Evolutionary conservation across 2,888 invertebrate genomes (phyloP), one percentile per base, ranked within the genome.

Genomic region (Hololepta plana): DNA sequence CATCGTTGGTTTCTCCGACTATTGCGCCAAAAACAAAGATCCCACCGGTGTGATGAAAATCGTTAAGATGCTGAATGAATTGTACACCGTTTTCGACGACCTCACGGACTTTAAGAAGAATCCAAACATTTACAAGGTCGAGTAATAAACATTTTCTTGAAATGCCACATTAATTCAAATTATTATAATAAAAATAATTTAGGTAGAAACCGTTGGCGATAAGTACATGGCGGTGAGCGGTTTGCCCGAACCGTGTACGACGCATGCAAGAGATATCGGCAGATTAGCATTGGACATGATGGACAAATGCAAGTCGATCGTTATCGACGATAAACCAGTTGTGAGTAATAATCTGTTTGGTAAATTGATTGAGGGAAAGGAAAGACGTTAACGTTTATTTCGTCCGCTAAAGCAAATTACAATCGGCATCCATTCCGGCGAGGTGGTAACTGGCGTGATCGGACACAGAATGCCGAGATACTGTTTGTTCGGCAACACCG

Each of bases 211-310:
- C 7, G 88, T 93, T 12, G 93, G 93, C 32, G 93, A 93, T 55
- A 93, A 93, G 53, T 95, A 95, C 52, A 95, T 93, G 93, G 90
- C 91, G 1, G 93, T 91, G 1, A 87, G 90, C 40, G 93, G 93
- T 23, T 60, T 93, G 27, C 93, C 93, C 0, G 90, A 91, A 47
- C 79, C 77, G 5, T 90, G 90, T 49, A 69, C 71, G 29, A 76
- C 75, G 19, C 93, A 95, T 47, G 90, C 91, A 8, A 74, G 77
- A 39, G 87, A 88, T 47, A 91, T 95, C 44, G 87, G 81, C 0
- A 65, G 74, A 31, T 61, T 93, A 16, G 91, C 93, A 4, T 57
- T 93, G 12, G 91, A 91, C 47, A 88, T 93, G 82, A 87, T 93
- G 85, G 91, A 91, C 51, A 66, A 87, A 30, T 80, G 85, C 0